Conservation (phyloP, 2,888 invertebrate genomes). For the Chymomyza procnemis region DNA sequence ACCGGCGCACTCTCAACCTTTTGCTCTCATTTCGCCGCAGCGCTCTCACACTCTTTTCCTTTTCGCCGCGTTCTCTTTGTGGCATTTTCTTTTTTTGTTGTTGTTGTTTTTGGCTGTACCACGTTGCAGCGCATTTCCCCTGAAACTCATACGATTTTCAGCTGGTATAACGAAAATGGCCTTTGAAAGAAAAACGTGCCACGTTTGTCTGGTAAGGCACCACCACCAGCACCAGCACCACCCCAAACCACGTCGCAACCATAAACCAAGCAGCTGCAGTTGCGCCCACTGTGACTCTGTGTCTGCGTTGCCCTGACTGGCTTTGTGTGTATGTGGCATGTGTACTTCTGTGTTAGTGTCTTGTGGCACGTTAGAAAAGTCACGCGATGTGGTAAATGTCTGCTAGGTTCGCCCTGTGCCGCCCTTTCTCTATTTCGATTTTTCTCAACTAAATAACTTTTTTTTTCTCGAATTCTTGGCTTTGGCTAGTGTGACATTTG, state of each 20-base stretch:
- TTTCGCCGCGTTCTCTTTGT: slow-evolving; percentile 33
- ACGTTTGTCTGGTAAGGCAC: slow-evolving; percentile 27
- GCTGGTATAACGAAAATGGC: slow-evolving; percentile 65
- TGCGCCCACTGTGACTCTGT: slow-evolving; percentile 25
- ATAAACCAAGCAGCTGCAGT: background rate
- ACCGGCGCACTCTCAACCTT: slow-evolving; percentile 12
- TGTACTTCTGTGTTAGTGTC: too few relatives aligned
- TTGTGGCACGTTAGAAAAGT: slow-evolving; percentile 37
- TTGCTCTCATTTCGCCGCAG: slow-evolving; percentile 20
- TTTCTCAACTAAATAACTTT: background rate
- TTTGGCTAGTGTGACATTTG: background rate
- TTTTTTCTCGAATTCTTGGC: background rate
- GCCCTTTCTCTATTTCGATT: background rate
- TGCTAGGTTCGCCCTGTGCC: background rate
- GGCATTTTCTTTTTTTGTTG: slow-evolving; percentile 43
- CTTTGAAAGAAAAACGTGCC: slow-evolving; percentile 58
- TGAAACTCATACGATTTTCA: slow-evolving; percentile 75
- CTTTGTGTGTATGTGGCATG: background rate
- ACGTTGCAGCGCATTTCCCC: slow-evolving; percentile 63
- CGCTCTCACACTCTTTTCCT: slow-evolving; percentile 9
- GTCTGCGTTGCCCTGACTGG: slow-evolving; percentile 23
- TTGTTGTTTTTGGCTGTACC: slow-evolving; percentile 27
- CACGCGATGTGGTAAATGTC: slow-evolving; percentile 48
- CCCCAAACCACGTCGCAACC: slow-evolving; percentile 3
- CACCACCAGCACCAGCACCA: slow-evolving; percentile 20